A percentile compares a stretch with the other conserved stretches of the same genome.
phyloP scores from a whole-genome alignment of 2,888 invertebrate species.

The Serrognathus titanus region DNA sequence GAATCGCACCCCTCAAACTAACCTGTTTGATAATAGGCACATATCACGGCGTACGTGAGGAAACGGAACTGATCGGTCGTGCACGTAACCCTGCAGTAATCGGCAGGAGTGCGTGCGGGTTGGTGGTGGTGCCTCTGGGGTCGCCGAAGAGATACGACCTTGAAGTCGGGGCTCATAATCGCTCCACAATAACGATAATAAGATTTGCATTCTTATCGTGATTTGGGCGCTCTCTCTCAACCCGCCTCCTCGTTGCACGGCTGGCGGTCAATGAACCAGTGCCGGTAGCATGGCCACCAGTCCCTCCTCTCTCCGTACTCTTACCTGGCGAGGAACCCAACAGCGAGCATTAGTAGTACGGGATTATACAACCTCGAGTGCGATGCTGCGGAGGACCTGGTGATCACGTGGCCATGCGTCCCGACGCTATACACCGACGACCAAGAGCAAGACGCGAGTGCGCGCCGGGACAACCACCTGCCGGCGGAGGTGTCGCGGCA shows the following conservation, averaged over 20 bases:
- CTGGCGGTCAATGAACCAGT: conserved; percentile 49
- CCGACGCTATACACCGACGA: conserved; percentile 24
- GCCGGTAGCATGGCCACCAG: conserved; percentile 47
- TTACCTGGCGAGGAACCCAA: conserved; percentile 46
- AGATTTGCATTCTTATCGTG: conserved; percentile 40
- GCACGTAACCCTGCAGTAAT: too few species aligned
- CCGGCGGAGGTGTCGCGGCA: conserved; percentile 6
- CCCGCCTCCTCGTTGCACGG: conserved; percentile 47
- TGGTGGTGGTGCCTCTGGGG: neutral
- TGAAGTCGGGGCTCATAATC: conserved; percentile 17
- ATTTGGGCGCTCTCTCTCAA: conserved; percentile 30
- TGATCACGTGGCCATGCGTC: conserved; percentile 41
- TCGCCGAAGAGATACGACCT: conserved; percentile 12
- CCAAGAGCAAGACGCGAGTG: conserved; percentile 26
- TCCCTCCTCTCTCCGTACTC: conserved; percentile 35
- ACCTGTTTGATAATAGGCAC: neutral
- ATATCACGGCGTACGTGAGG: too few species aligned
- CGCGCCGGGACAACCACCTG: conserved; percentile 42
- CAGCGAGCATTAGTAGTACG: conserved; percentile 45
- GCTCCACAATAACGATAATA: conserved; percentile 11
- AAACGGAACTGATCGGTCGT: too few species aligned
- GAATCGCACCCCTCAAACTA: conserved; percentile 4
- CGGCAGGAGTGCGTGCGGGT: too few species aligned
- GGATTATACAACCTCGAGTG: conserved; percentile 43
- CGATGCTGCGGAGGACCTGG: conserved; percentile 38